These are phyloP conservation scores for Callocephalon fimbriatum DNA, from an alignment of 2,113 vertebrate species.

Conservation along the genomic window DNA sequence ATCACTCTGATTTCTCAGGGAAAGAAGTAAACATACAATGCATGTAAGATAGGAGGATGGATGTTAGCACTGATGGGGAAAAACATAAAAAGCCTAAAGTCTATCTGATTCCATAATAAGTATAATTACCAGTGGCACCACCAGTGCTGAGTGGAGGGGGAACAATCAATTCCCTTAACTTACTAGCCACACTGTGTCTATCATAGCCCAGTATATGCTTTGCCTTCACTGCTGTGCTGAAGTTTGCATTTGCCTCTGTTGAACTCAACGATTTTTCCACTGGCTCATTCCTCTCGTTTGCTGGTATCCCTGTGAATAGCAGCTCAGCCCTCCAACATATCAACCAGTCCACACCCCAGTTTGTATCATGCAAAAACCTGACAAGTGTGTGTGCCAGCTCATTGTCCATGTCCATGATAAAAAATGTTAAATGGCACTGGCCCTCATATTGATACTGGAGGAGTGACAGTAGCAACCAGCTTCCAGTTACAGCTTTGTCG, in stretches of 20 bases:
- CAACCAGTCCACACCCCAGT: not conserved
- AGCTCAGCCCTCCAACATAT: not conserved
- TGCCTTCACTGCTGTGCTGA: not conserved
- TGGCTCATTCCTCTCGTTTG: not conserved
- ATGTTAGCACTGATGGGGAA: not conserved
- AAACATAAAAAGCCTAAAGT: not conserved
- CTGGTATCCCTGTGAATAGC: not conserved
- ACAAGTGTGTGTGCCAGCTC: not conserved
- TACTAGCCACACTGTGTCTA: not conserved
- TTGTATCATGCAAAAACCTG: not conserved
- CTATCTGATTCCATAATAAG: not conserved
- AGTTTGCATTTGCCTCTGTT: not conserved
- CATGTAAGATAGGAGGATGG: not conserved
- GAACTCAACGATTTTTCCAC: not conserved
- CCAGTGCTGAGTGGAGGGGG: not conserved
- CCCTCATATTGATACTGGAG: not conserved
- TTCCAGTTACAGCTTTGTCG: not conserved
- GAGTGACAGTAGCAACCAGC: not conserved
- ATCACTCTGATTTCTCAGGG: not conserved
- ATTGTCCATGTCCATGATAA: not conserved
- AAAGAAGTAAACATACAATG: not conserved
- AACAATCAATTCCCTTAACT: not conserved
- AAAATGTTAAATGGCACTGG: not conserved
- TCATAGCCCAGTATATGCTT: rapidly evolving
- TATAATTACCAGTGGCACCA: not conserved